phyloP scores from a whole-genome alignment of 2,888 invertebrate species.

The Cordilura impudica region DNA sequence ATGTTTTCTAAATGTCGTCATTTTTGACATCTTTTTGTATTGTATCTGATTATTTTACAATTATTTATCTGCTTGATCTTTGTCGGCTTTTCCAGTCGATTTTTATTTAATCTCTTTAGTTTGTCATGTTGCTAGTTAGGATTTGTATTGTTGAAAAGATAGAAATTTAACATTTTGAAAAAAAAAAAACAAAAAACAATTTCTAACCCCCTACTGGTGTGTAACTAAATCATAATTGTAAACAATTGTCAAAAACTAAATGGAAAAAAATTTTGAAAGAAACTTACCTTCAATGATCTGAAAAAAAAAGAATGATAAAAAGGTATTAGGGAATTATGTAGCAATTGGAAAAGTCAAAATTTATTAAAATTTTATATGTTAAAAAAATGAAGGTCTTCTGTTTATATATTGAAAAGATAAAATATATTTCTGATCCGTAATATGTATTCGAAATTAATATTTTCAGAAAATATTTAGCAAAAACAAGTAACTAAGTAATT shows the following conservation, averaged over 20 bases:
- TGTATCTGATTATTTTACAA: constrained; percentile 40
- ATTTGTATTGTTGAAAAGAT: background rate
- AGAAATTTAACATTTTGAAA: background rate
- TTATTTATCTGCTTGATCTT: constrained; percentile 51
- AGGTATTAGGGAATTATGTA: background rate
- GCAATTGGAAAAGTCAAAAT: no score
- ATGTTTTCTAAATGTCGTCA: constrained; percentile 49
- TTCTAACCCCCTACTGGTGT: constrained; percentile 28
- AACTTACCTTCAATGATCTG: background rate
- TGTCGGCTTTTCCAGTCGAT: constrained; percentile 31
- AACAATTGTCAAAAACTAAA: background rate
- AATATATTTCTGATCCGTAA: no score
- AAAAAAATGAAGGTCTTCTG: no score
- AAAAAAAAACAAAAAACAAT: background rate
- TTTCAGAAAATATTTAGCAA: no score
- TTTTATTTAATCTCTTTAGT: background rate
- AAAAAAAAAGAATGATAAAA: background rate
- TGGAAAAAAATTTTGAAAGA: background rate
- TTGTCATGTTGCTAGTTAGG: constrained; percentile 4
- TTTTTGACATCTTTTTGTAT: constrained; percentile 52
- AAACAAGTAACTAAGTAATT: no score
- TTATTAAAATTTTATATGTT: no score
- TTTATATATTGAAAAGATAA: no score
- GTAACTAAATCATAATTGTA: constrained; percentile 27
- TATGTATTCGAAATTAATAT: no score